Conservation (phyloP, 2,113 vertebrate genomes). For the Ameiurus melas region DNA sequence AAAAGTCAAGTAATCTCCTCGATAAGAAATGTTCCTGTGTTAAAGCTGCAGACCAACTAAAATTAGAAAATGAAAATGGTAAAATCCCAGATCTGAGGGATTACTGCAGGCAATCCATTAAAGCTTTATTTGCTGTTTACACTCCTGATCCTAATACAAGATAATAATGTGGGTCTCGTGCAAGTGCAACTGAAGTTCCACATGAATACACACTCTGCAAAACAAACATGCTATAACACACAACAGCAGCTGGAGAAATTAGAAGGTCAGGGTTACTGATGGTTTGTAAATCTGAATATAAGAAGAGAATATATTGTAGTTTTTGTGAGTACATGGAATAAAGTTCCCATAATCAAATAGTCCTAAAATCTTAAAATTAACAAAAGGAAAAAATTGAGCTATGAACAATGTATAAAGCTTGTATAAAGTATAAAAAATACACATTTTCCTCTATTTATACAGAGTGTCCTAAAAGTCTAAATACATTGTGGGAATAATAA, state of each 20-base stretch:
- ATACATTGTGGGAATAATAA: no score
- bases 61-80: slow-evolving; percentile 3
- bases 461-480: no score
- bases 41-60: slow-evolving; percentile 12
- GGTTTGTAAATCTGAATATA: not conserved
- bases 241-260: not conserved
- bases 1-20: not conserved
- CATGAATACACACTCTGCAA: not conserved
- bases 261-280: not conserved
- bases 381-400: not conserved
- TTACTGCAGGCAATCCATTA: slow-evolving; percentile 30
- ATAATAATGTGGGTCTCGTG: slow-evolving; percentile 13
- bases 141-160: slow-evolving; percentile 15
- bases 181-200: slow-evolving; percentile 22
- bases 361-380: not conserved
- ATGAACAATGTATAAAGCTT: not conserved
- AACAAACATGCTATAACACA: not conserved
- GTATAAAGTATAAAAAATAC: no score
- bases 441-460: not conserved
- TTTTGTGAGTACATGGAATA: not conserved
- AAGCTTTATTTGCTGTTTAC: slow-evolving; percentile 26
- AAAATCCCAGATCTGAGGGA: slow-evolving; percentile 34
- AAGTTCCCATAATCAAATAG: not conserved
- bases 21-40: not conserved
- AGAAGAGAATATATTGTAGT: not conserved